Evolutionary conservation across 2,888 invertebrate species (phyloP), one percentile per base, ranked within the genome.

Genomic region (Brenthis hecate): DNA sequence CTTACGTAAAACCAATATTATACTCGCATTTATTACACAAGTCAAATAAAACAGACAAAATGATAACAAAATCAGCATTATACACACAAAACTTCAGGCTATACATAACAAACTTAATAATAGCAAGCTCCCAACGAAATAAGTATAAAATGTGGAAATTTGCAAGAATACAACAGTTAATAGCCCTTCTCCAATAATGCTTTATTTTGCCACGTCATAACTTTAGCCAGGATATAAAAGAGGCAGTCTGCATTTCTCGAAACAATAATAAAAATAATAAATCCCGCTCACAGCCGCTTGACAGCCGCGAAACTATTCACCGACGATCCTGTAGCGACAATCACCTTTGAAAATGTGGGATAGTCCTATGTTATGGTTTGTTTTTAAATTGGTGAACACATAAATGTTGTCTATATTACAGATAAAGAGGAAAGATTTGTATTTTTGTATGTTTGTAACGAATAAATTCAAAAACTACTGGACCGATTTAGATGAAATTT

Each of bases 231-330:
- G 67, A 53, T 69, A 74, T 83, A 85, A 85, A 84, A 84, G 81
- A 80, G 76, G 79, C 73, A 81, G 82, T 80, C 84, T 75, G 83
- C 82, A 82, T 82, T 81, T 82, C 80, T 80, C 77, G 85, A 88
- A 91, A 90, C 91, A 90, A 91, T 90, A 91, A 91, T 89, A 90
- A 90, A 91, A 91, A 91, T 90, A 92, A 91, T 91, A 92, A 91
- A 91, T 91, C 88, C 89, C 85, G 83, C 87, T 90, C 90, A 89
- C 87, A 89, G 85, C 86, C 83, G 84, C 77, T 88, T 89, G 91
- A 91, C 91, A 91, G 90, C 86, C 88, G 88, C 86, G 86, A 86
- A 91, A 91, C 91, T 91, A 91, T 91, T 90, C 85, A 84, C 84
- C 80, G 82, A 81, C 85, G 78, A 84, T 79, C 73, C 71, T 80